Evolutionary conservation across 2,113 vertebrate genomes (phyloP), one percentile per base, ranked within the genome.

Genomic region (Cettia cetti): DNA sequence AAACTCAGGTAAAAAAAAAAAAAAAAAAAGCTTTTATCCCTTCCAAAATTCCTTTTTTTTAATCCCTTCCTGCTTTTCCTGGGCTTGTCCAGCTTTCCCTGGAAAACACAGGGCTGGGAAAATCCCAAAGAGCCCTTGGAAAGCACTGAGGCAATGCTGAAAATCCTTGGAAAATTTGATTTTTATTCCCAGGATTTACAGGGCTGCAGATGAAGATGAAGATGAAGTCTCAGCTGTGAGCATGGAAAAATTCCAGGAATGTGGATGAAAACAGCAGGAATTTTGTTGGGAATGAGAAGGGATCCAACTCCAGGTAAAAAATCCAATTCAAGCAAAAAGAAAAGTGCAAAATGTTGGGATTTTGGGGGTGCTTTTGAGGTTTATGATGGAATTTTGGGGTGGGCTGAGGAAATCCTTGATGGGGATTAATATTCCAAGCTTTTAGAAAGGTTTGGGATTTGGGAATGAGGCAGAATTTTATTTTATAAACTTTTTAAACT

Each of bases 301-400:
- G 52, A 33, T 72, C n/a, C 37, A 63, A 14, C 3, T 64, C 8
- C n/a, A 88, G 94, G 90, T 97, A 83, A 80, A 88, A 90, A 47
- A 7, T 7, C 6, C 10, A 7, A 40, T 2, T 77, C 4, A 1
- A 26, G 8, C 7, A 3, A 0, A 0, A 4, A 23, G 11, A 17
- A 35, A 21, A 5, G 6, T 7, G 37, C 18, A 10, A 12, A 59
- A 49, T 24, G 6, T 31, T 5, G 15, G 42, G 37, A 0, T 5
- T 71, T 13, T 33, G 30, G n/a, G 31, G 31, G 3, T 4, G 40
- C 11, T 42, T 42, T 49, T 44, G 45, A 33, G 21, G 2, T 24
- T 92, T 1, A 2, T 3, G 0, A 0, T 26, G 39, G 15, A 11
- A 21, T 78, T 66, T 47, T 2, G 2, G 22, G 17, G 17, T 53